These are phyloP conservation scores for Siniperca scherzeri DNA, from an alignment of 2,797 vertebrate genomes.

Conservation along the genomic window DNA sequence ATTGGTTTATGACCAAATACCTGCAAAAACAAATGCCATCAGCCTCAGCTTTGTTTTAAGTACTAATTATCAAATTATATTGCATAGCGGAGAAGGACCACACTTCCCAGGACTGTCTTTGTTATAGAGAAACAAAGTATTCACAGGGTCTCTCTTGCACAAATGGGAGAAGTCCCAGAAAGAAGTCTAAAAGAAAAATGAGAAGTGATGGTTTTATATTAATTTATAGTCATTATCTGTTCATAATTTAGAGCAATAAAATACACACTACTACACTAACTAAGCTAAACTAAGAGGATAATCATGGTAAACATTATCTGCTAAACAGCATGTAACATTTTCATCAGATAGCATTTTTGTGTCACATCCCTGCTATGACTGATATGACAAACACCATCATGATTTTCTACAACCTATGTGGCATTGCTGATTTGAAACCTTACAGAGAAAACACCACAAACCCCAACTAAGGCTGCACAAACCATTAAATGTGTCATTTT, in stretches of 20 bases:
- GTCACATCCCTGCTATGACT: no score
- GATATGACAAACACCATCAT: background rate
- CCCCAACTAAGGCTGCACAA: background rate
- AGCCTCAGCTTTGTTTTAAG: background rate
- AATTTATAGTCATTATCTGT: no score
- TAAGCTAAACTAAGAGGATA: background rate
- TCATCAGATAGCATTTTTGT: background rate
- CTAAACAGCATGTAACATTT: background rate
- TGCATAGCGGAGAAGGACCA: background rate
- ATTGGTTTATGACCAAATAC: background rate
- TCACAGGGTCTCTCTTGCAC: background rate
- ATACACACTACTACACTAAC: background rate
- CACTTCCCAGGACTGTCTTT: background rate
- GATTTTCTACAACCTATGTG: background rate
- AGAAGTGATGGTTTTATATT: background rate
- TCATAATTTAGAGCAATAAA: background rate
- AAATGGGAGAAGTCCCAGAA: background rate
- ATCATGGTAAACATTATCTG: background rate
- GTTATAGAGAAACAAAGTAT: background rate
- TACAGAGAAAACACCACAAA: background rate
- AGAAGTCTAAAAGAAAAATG: background rate
- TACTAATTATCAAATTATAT: background rate
- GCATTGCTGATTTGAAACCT: background rate
- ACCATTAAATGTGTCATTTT: no score
- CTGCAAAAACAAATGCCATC: background rate